Conservation (phyloP, 2,113 vertebrate species). For the Rhagologus leucostigma region DNA sequence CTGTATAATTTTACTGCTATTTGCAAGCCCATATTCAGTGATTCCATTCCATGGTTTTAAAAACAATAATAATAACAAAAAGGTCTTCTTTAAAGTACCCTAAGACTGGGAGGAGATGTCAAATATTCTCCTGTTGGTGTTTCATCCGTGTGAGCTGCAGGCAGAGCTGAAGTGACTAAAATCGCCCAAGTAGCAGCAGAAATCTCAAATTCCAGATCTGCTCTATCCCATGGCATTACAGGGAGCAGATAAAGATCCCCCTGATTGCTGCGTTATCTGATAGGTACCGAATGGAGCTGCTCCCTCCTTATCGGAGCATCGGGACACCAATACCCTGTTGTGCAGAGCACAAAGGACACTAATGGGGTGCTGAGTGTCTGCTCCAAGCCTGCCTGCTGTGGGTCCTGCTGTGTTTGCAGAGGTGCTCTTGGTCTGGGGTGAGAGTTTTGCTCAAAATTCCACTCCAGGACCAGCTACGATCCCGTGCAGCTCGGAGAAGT, state of each 20-base stretch:
- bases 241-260: not conserved
- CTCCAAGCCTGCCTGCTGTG: too few relatives aligned
- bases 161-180: not conserved
- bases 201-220: not conserved
- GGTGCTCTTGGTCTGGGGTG: accelerated
- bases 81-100: not conserved
- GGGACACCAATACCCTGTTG: not conserved
- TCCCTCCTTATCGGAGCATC: not conserved
- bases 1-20: not conserved
- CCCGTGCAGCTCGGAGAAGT: accelerated
- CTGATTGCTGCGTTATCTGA: not conserved
- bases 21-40: not conserved
- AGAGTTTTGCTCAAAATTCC: not conserved
- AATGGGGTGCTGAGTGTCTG: not conserved
- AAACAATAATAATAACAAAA: too few relatives aligned
- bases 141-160: accelerated
- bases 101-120: too few relatives aligned
- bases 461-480: not conserved
- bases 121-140: not conserved
- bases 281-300: not conserved
- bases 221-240: not conserved
- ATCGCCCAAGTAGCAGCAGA: not conserved
- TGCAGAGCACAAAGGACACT: not conserved
- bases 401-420: not conserved
- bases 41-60: not conserved